Evolutionary conservation across 2,797 vertebrate genomes (phyloP).

Genomic region (Enteromius anoplus): DNA sequence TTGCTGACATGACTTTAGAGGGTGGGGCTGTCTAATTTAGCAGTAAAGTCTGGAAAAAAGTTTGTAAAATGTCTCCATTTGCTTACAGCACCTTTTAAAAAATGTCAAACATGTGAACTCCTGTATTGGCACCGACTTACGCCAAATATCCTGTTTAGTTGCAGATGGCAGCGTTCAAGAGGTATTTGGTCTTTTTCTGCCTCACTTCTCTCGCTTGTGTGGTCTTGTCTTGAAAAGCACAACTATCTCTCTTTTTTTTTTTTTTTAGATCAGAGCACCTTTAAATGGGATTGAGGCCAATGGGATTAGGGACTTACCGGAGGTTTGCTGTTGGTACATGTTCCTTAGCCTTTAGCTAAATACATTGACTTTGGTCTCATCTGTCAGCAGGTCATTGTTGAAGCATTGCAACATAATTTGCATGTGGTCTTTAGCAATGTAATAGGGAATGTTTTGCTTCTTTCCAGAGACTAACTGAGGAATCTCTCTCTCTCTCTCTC

Average conservation of each 20-base stretch:
- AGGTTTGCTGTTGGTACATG: not conserved
- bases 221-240: not conserved
- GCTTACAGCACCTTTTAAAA: not conserved
- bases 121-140: not conserved
- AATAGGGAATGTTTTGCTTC: not conserved
- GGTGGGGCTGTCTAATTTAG: not conserved
- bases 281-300: slow-evolving; percentile 24
- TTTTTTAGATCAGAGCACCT: slow-evolving; percentile 4
- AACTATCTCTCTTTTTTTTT: not conserved
- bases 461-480: not conserved
- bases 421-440: not conserved
- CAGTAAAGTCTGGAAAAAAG: not conserved
- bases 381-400: not conserved
- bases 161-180: not conserved
- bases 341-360: not conserved
- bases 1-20: slow-evolving; percentile 1
- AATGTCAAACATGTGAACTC: slow-evolving; percentile 2
- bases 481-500: not conserved
- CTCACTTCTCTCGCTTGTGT: slow-evolving; percentile 6
- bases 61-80: not conserved
- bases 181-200: not conserved
- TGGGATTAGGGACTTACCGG: not conserved
- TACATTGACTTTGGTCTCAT: not conserved
- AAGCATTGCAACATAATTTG: not conserved
- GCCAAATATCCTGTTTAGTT: not conserved